Evolutionary conservation across 2,888 invertebrate species (phyloP).

Genomic region (Hipparchia semele): DNA sequence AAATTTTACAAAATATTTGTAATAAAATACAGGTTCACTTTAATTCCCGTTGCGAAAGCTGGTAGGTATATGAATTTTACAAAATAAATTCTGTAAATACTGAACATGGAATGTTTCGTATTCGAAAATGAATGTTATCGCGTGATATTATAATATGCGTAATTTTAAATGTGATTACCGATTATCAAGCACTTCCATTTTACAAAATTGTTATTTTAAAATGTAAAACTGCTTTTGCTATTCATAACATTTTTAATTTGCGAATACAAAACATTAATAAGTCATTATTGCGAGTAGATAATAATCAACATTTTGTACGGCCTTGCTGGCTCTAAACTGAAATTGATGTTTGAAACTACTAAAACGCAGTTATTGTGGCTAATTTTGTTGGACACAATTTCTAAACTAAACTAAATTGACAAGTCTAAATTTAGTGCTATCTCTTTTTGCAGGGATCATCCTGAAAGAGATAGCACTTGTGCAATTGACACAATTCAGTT

Average conservation of each 20-base stretch:
- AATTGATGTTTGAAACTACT: no score
- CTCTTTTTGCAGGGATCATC: no score
- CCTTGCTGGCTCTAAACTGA: no score
- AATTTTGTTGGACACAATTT: no score
- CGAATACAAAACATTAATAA: no score
- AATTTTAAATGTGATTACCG: conserved; percentile 9
- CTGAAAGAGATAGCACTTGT: no score
- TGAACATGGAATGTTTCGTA: not conserved
- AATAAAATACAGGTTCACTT: conserved; percentile 8
- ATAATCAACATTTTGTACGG: no score
- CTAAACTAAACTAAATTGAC: no score
- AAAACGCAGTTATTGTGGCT: no score
- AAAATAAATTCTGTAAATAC: conserved; percentile 7
- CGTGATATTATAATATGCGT: not conserved
- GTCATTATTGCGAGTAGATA: not conserved
- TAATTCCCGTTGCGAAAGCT: conserved; percentile 7
- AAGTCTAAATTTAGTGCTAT: no score
- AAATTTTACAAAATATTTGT: conserved; percentile 19
- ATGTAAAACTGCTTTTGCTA: not conserved
- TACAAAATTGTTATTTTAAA: conserved; percentile 7
- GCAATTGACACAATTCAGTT: no score
- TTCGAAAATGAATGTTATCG: conserved; percentile 15
- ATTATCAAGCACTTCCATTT: conserved; percentile 4
- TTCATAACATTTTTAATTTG: not conserved
- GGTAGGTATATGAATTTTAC: not conserved